A percentile compares a stretch with the other conserved stretches of the same genome.
phyloP scores from a whole-genome alignment of 2,888 invertebrate species.

The Zootermopsis nevadensis region DNA sequence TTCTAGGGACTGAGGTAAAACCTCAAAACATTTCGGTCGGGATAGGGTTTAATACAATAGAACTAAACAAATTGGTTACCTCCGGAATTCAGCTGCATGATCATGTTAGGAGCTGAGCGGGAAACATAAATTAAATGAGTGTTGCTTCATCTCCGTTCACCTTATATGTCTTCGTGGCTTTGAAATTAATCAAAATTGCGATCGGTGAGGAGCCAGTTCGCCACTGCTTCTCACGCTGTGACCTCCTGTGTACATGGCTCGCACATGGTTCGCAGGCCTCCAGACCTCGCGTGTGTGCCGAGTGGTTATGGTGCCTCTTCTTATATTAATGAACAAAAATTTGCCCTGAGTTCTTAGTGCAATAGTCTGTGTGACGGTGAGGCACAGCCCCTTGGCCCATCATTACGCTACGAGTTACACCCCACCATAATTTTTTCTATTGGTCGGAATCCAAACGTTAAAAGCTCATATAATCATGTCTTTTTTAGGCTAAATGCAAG shows the following conservation, averaged over 20 bases:
- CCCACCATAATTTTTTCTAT: neutral
- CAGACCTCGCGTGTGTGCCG: neutral
- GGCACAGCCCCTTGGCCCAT: neutral
- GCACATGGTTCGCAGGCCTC: neutral
- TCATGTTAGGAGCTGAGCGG: no score
- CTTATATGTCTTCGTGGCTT: no score
- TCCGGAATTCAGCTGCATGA: no score
- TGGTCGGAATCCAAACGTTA: neutral
- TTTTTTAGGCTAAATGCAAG: neutral
- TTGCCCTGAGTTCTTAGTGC: neutral
- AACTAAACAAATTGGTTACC: no score
- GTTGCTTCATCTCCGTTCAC: no score
- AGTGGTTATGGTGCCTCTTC: conserved; percentile 16
- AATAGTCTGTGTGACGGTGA: neutral
- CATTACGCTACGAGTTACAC: neutral
- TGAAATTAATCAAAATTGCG: no score
- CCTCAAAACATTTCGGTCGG: no score
- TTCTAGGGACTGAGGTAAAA: no score
- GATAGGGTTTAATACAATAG: no score
- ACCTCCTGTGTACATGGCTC: conserved; percentile 11
- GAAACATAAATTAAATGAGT: no score
- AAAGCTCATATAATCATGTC: neutral
- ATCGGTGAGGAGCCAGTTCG: neutral
- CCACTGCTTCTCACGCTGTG: neutral
- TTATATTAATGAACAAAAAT: conserved; percentile 28